Base-by-base conservation (phyloP, 92 coral and sea anemone species). In the Metridium senile region DNA sequence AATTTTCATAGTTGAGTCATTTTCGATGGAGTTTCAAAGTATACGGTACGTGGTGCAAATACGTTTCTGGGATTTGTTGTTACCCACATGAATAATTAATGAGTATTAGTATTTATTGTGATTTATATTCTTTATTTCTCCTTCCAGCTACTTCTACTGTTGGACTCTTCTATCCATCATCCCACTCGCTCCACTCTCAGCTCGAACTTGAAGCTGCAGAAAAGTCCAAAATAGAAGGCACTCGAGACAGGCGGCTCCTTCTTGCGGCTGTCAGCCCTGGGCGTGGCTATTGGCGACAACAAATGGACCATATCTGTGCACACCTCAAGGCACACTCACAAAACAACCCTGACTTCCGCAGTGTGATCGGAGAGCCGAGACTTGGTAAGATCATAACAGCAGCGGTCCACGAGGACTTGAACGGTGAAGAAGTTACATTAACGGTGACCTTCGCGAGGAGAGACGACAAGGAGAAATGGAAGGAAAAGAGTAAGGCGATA, bases 281-380 rank as follows among this genome's bases (percentile, higher is more conserved):
- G 9, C 91, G 89, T 69, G 99, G 99, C 0, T 96, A 93, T 73
- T 96, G 99, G 99, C 74, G 97, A 11, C 99, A 96, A 69, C 99
- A 96, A 64, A 96, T 96, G 99, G 99, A 96, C 62, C 99, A 96
- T 30, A 70, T 96, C 32, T 96, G 99, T 76, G 93, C 99, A 0
- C 99, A 96, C 83, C 86, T 96, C 43, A 87, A 94, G 26, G 98
- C 93, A 16, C 99, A 96, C 76, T 91, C 93, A 4, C 99, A 96
- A 67, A 96, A 96, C 74, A 89, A 96, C 45, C 97, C 97, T 1
- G 98, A 96, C 66, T 96, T 96, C 70, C 88, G 99, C 49, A 84
- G 89, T 39, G 86, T 93, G 57, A 85, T 96, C 32, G 99, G 98
- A 6, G 99, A 96, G 63, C 99, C 99, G 64, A 75, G 99, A 62